Evolutionary conservation across 2,113 vertebrate genomes (phyloP), one percentile per base, ranked within the genome.

Genomic region (Phycodurus eques): DNA sequence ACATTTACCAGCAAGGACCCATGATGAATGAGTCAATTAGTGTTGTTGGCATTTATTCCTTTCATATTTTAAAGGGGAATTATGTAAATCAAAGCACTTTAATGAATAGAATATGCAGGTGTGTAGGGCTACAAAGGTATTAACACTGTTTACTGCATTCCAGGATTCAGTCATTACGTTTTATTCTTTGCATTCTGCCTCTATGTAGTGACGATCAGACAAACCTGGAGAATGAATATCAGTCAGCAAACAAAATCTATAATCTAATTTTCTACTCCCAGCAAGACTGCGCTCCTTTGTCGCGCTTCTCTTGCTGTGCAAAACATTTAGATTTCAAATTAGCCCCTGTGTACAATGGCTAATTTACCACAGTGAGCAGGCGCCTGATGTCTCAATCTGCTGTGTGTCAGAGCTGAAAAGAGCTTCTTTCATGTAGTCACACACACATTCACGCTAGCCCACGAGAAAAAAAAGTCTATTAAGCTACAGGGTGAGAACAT

Each of bases 381-480:
- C 70, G 92, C 92, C 93, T 95, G 94, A 98, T 90, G 94, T 97
- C 96, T 98, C 96, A 96, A 98, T 99, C 96, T 95, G 94, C 94
- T 73, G 90, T 86, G 90, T 95, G 96, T 96, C 95, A 96, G 93
- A 77, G 78, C 82, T 96, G 95, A 98, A 98, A 95, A 94, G 91
- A 83, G 87, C 84, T 74, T 90, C 91, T 95, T 81, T 95, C 79
- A 72, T 74, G 70, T 69, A 73, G 75, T 43, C 72, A 73, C 65
- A 57, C 68, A 73, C 68, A 53, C 71, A 83, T 47, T 78, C 76
- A 67, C 71, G 67, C 74, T 75, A 46, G 39, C 46, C 4, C 57
- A 70, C 54, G 74, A 75, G 75, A 76, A 76, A 56, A 80, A n/a
- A 56, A 62, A 65, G 65, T 57, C 53, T 4, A 75, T 33, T 22